Evolutionary conservation across 2,113 vertebrate species (phyloP).

Genomic region (Malurus melanocephalus): DNA sequence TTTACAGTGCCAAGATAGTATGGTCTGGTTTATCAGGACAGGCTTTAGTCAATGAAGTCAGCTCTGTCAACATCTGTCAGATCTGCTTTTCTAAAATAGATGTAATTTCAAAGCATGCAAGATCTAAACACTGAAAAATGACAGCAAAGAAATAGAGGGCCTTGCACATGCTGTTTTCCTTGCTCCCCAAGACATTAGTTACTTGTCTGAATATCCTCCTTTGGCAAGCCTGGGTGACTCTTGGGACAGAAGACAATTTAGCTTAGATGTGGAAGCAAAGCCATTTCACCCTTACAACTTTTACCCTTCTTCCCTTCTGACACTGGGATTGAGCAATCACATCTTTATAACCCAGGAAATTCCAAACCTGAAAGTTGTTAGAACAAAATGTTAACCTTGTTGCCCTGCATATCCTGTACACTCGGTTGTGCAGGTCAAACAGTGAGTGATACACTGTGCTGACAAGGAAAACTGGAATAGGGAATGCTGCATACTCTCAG

Average conservation of each 20-base stretch:
- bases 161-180: not conserved
- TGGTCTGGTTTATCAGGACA: not conserved
- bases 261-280: rapidly evolving
- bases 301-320: not conserved
- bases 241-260: not conserved
- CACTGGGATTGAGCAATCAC: not conserved
- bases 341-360: not conserved
- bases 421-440: not conserved
- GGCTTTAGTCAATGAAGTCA: not conserved
- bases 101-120: not conserved
- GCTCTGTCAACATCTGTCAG: not conserved
- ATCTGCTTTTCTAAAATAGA: not conserved
- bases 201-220: not conserved
- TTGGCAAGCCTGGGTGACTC: not conserved
- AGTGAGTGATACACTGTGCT: rapidly evolving
- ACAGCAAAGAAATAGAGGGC: not conserved
- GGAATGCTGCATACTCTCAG: not conserved
- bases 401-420: not conserved
- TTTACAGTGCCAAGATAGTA: not conserved
- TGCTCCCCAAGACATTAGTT: not conserved
- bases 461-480: not conserved
- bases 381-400: not conserved
- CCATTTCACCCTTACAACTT: not conserved
- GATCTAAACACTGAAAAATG: not conserved
- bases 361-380: not conserved